Percentiles rank a stretch among this genome's conserved stretches.
Evolutionary conservation across 1,140 invertebrate species (phyloP).

Genomic region (Zaprionus gabonicus): DNA sequence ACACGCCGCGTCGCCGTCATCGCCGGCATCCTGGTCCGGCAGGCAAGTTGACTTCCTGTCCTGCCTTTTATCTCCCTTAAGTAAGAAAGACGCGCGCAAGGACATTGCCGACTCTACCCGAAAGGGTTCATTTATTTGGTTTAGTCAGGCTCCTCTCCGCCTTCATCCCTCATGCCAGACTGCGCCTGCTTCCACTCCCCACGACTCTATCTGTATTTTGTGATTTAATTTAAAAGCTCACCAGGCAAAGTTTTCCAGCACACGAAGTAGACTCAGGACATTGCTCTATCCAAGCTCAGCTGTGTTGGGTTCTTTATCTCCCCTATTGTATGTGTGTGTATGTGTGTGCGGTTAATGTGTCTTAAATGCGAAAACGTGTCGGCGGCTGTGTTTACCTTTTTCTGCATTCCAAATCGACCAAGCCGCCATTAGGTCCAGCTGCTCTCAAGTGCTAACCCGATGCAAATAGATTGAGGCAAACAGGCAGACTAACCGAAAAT

Average conservation of each 20-base stretch:
- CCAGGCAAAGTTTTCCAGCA: slow-evolving; percentile 34
- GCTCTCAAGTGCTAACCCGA: slow-evolving; percentile 13
- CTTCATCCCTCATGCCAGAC: slow-evolving; percentile 8
- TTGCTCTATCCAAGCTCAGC: slow-evolving; percentile 40
- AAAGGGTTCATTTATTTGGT: slow-evolving; percentile 80
- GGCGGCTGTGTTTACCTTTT: slow-evolving; percentile 45
- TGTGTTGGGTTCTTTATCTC: slow-evolving; percentile 23
- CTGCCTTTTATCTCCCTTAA: slow-evolving; percentile 53
- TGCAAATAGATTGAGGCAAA: slow-evolving; percentile 27
- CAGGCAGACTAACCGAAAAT: slow-evolving; percentile 8
- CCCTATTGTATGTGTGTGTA: slow-evolving; percentile 8
- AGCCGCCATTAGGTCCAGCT: slow-evolving; percentile 41
- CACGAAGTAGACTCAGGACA: slow-evolving; percentile 44
- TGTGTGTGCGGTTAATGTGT: slow-evolving; percentile 60
- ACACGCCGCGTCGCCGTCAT: slow-evolving; percentile 33
- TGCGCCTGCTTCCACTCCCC: slow-evolving; percentile 12
- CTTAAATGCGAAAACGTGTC: slow-evolving; percentile 71
- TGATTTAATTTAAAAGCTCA: slow-evolving; percentile 80
- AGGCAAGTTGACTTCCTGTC: slow-evolving; percentile 72
- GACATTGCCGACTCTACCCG: slow-evolving; percentile 64
- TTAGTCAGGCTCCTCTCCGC: slow-evolving; percentile 55
- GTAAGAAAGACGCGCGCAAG: slow-evolving; percentile 46
- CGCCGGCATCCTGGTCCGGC: slow-evolving; percentile 25
- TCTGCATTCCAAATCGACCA: slow-evolving; percentile 41
- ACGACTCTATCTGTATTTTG: slow-evolving; percentile 72